These are phyloP conservation scores for Philereme vetulata DNA, from an alignment of 2,888 invertebrate genomes.

Conservation along the genomic window DNA sequence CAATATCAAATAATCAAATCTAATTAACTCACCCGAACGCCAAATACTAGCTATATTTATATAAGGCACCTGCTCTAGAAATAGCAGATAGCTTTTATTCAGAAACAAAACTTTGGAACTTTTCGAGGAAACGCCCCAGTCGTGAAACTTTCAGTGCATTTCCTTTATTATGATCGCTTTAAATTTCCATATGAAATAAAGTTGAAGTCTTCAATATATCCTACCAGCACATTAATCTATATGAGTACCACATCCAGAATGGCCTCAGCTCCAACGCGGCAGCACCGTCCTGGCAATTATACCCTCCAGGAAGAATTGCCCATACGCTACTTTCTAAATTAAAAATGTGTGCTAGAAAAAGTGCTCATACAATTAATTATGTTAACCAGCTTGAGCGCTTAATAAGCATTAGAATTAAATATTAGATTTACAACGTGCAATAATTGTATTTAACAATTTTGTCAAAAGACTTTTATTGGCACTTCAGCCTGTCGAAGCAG, in stretches of 20 bases:
- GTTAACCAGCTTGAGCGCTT: no score
- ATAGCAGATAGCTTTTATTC: slow-evolving; percentile 37
- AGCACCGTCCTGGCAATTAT: no score
- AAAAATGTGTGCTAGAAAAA: no score
- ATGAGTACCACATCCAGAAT: slow-evolving; percentile 36
- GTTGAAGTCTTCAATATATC: slow-evolving; percentile 24
- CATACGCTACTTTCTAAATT: no score
- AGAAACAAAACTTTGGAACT: slow-evolving; percentile 31
- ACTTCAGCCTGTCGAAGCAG: no score
- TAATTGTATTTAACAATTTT: no score
- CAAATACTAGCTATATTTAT: slow-evolving; percentile 37
- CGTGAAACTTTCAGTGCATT: slow-evolving; percentile 5
- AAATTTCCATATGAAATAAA: not conserved
- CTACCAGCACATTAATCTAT: slow-evolving; percentile 33
- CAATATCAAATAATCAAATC: not conserved
- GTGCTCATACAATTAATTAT: no score
- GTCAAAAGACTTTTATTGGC: no score
- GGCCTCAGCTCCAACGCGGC: not conserved
- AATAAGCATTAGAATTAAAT: no score
- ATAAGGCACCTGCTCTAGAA: slow-evolving; percentile 38
- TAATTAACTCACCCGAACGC: slow-evolving; percentile 36
- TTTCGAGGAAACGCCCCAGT: slow-evolving; percentile 20
- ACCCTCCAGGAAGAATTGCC: no score
- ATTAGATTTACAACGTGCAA: no score
- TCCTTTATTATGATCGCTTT: not conserved